Conservation (phyloP, 2,113 vertebrate species). For the Peromyscus californicus region DNA sequence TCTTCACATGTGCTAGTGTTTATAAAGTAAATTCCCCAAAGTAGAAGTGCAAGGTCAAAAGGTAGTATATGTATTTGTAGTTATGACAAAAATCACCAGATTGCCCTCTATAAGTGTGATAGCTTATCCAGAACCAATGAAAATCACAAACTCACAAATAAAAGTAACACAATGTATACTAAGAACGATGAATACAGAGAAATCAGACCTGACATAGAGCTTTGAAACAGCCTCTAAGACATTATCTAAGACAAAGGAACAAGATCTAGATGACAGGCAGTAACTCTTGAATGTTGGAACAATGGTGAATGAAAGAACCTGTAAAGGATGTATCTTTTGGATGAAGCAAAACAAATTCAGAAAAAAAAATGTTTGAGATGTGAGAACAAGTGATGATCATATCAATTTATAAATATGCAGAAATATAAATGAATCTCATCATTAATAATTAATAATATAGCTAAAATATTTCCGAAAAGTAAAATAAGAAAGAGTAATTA, state of each 20-base stretch:
- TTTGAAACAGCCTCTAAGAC: background rate
- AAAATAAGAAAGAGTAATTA: background rate
- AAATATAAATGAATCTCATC: background rate
- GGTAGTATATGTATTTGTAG: slow-evolving; percentile 28
- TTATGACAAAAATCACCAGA: slow-evolving; percentile 32
- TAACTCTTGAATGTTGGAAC: slow-evolving; percentile 17
- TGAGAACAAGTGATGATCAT: background rate
- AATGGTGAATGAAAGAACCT: background rate
- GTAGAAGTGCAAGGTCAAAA: slow-evolving; percentile 32
- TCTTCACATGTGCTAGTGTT: background rate
- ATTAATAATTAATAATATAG: slow-evolving; percentile 14
- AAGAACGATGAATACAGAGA: slow-evolving; percentile 25
- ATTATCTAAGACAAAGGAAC: background rate
- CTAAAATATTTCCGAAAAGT: background rate
- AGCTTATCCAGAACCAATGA: background rate
- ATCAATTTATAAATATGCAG: background rate
- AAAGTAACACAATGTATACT: background rate
- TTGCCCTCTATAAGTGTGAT: background rate
- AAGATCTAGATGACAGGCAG: background rate
- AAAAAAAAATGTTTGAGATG: background rate
- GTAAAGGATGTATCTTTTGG: slow-evolving; percentile 11
- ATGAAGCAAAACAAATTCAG: slow-evolving; percentile 38
- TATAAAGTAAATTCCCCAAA: slow-evolving; percentile 48
- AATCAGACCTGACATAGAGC: background rate
- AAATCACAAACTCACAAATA: background rate